A percentile compares a stretch with the other conserved stretches of the same genome.
These are phyloP conservation scores for Andrena haemorrhoa DNA, from an alignment of 2,888 invertebrate species.

Conservation along the genomic window DNA sequence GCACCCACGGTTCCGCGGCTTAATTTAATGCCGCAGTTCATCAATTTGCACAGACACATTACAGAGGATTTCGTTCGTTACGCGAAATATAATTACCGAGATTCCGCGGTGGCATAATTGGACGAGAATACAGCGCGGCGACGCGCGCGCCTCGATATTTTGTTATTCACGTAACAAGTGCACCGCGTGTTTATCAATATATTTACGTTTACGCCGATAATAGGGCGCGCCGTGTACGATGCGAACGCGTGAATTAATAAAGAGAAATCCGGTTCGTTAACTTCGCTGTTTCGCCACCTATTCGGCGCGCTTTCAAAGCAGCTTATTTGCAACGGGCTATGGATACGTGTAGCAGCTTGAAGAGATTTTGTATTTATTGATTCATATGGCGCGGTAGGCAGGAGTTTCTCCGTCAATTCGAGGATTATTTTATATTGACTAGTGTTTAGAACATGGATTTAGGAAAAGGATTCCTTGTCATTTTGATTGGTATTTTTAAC, in stretches of 20 bases:
- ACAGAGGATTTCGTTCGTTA: conserved; percentile 71
- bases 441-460: neutral
- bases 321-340: neutral
- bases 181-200: conserved; percentile 41
- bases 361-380: neutral
- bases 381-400: neutral
- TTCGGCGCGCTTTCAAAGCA: neutral
- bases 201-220: conserved; percentile 5
- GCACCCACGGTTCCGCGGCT: conserved; percentile 56
- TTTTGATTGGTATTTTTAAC: too few species aligned
- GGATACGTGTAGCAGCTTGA: neutral
- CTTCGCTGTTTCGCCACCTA: neutral
- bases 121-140: conserved; percentile 52
- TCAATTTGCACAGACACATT: conserved; percentile 66
- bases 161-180: conserved; percentile 53
- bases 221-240: neutral
- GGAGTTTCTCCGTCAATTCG: neutral
- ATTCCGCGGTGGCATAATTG: conserved; percentile 65
- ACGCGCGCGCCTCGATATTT: conserved; percentile 37
- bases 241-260: conserved; percentile 10
- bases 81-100: conserved; percentile 71
- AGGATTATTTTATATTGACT: neutral
- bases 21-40: conserved; percentile 67
- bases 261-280: conserved; percentile 6
- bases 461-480: too few species aligned